Conservation (phyloP, 2,113 vertebrate genomes). For the Bubo bubo region DNA sequence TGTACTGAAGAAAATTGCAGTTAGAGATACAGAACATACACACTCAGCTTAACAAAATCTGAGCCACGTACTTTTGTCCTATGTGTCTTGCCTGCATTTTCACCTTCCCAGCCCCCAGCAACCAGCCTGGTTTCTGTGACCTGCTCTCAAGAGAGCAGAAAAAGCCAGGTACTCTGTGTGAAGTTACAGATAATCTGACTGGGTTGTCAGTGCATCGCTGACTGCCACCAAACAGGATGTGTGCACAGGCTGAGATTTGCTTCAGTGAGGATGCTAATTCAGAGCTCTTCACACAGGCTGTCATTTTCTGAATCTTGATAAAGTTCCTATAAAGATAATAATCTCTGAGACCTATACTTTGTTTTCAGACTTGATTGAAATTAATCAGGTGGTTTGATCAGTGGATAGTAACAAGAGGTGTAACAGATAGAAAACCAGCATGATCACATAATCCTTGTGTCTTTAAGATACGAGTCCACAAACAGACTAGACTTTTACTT, state of each 20-base stretch:
- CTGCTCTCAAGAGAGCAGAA: not conserved
- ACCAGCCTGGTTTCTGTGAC: not conserved
- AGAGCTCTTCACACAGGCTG: not conserved
- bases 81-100: not conserved
- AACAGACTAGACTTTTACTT: not conserved
- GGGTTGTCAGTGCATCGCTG: not conserved
- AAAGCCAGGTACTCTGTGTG: not conserved
- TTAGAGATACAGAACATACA: not conserved
- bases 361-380: not conserved
- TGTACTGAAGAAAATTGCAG: not conserved
- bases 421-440: not conserved
- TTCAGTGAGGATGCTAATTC: not conserved
- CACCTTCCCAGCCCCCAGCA: not conserved
- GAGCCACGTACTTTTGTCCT: not conserved
- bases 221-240: not conserved
- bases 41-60: not conserved
- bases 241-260: not conserved
- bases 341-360: not conserved
- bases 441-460: not conserved
- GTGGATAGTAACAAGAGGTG: not conserved
- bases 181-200: not conserved
- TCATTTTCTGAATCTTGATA: not conserved
- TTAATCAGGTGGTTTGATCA: constrained; percentile 16
- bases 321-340: not conserved
- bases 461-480: not conserved